Base-by-base conservation (phyloP, 2,113 vertebrate genomes). In the Tautogolabrus adspersus region DNA sequence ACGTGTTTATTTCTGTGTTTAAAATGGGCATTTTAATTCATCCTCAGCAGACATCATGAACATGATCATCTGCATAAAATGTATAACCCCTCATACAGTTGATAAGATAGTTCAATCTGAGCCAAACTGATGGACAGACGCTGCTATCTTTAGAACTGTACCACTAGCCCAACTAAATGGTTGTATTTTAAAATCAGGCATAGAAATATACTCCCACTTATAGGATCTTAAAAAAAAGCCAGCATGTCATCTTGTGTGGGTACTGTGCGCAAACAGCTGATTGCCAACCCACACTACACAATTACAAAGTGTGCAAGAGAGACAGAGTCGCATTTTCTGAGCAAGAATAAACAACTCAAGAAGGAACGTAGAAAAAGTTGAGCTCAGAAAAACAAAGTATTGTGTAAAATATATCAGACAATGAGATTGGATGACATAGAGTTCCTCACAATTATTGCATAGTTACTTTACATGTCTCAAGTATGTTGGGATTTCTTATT, bases 241-340 rank as follows among this genome's bases (percentile, higher is more conserved):
- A 13, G 19, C 6, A 6, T 51, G 59, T 37, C 38, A 52, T 37
- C 10, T 10, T 37, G 44, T 65, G 71, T 70, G 44, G 57, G 77
- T 15, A 40, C 60, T 34, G 21, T 21, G 34, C 23, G 55, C 47
- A 54, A 7, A 30, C 10, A n/a, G 47, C 52, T 30, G 30, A 22
- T 51, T 81, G 59, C 22, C 52, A 59, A 60, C 51, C 51, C 58
- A 63, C 64, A 59, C 18, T 23, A 51, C 21, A 68, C 51, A 19
- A 42, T 80, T 40, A 18, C 34, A n/a, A 71, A 49, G 46, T 61
- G 55, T 66, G 46, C 54, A 22, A 21, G 3, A 38, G 37, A 66
- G 46, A 57, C 26, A 30, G 26, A 54, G 23, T 23, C 22, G 23
- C 47, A 47, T 46, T 72, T 72, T 51, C 8, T 10, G 16, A 57